These are phyloP conservation scores for Etheostoma perlongum DNA, from an alignment of 2,797 vertebrate species.

Conservation along the genomic window DNA sequence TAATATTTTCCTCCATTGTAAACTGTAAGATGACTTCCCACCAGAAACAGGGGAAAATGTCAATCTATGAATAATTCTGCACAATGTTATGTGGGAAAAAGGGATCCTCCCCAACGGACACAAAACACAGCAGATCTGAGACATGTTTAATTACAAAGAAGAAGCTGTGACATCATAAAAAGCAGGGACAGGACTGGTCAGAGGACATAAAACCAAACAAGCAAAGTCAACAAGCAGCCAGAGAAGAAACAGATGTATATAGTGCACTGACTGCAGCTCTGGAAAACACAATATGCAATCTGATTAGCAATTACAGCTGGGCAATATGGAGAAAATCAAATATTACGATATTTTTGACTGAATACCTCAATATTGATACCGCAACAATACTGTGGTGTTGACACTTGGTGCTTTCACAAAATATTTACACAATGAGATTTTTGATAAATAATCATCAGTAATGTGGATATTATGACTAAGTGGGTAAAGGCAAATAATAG, in stretches of 20 bases:
- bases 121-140: conserved; percentile 20
- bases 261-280: neutral
- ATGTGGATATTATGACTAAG: too few relatives aligned
- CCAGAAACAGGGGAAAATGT: conserved; percentile 66
- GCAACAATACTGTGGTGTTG: too few relatives aligned
- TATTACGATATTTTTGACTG: too few relatives aligned
- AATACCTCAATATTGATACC: too few relatives aligned
- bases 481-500: too few relatives aligned
- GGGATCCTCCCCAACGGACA: conserved; percentile 27
- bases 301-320: neutral
- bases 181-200: neutral
- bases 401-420: too few relatives aligned
- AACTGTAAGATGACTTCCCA: conserved; percentile 32
- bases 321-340: too few relatives aligned
- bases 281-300: neutral
- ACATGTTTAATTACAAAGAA: conserved; percentile 5
- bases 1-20: conserved; percentile 7
- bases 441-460: too few relatives aligned
- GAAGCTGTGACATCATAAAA: neutral
- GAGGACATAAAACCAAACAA: conserved; percentile 9
- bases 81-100: conserved; percentile 56
- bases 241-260: conserved; percentile 17
- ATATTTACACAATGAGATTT: too few relatives aligned
- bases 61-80: conserved; percentile 75
- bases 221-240: conserved; percentile 11